These are phyloP conservation scores for Neoaliturus tenellus DNA, from an alignment of 2,888 invertebrate species.

Conservation along the genomic window DNA sequence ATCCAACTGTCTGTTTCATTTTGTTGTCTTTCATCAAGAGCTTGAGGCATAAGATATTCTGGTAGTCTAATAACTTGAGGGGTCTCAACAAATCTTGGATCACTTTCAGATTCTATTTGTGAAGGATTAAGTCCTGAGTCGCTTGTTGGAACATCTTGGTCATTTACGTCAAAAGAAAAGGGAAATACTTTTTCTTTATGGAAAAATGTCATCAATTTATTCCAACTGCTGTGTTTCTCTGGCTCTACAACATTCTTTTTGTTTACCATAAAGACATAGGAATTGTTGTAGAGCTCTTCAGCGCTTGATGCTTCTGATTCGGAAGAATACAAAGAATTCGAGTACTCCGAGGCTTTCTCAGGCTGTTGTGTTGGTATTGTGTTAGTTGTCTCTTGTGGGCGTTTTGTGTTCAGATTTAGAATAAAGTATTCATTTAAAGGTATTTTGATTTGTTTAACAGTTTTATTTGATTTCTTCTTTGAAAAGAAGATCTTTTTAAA, in stretches of 20 bases:
- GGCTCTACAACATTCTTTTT: background rate
- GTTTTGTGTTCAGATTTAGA: conserved; percentile 13
- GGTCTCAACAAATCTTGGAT: background rate
- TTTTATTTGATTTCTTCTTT: background rate
- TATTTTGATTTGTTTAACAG: background rate
- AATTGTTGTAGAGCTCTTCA: conserved; percentile 20
- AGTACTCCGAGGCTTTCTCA: background rate
- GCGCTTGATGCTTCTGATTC: background rate
- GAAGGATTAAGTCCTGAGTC: background rate
- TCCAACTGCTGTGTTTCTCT: background rate
- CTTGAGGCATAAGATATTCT: conserved; percentile 29
- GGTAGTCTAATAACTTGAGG: conserved; percentile 18
- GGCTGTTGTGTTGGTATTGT: background rate
- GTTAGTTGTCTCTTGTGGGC: background rate
- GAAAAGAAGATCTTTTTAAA: background rate
- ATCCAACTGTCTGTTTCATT: conserved; percentile 28
- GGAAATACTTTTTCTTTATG: background rate
- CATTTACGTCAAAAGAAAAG: background rate
- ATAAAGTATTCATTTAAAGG: background rate
- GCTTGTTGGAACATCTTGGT: background rate
- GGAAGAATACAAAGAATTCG: background rate
- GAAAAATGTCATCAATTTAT: background rate
- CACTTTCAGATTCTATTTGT: background rate
- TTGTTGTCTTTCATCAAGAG: background rate
- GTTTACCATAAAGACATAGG: conserved; percentile 7